Evolutionary conservation across 92 coral and sea anemone species (phyloP).

Genomic region (Diadumene lineata): DNA sequence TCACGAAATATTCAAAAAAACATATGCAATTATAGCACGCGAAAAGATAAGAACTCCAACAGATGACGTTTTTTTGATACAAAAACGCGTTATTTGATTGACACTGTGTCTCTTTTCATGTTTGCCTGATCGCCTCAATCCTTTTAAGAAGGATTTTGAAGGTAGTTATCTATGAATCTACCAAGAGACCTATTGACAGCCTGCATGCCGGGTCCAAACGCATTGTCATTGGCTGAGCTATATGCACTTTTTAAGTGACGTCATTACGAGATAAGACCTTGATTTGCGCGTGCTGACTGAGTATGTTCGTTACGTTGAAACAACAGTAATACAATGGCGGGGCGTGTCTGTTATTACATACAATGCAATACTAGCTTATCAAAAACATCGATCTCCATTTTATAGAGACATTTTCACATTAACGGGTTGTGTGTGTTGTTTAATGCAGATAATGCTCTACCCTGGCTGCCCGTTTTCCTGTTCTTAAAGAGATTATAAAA

Average conservation of each 20-base stretch:
- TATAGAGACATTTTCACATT: not conserved
- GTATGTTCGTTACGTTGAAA: not conserved
- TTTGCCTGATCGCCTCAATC: too few species aligned
- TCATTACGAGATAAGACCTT: not conserved
- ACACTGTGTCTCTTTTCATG: too few species aligned
- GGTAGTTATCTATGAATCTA: not conserved
- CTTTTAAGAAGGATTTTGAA: too few species aligned
- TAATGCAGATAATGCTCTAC: not conserved
- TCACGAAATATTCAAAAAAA: not conserved
- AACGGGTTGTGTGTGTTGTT: not conserved
- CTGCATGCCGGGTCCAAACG: not conserved
- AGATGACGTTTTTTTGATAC: too few species aligned
- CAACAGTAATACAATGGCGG: not conserved
- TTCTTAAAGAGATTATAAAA: not conserved
- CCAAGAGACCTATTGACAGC: not conserved
- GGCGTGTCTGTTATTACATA: not conserved
- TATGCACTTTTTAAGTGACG: not conserved
- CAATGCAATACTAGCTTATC: not conserved
- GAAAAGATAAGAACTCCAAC: not conserved
- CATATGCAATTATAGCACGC: slow-evolving; percentile 1
- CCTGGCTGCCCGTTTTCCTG: not conserved
- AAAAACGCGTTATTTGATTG: too few species aligned
- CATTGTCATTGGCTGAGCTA: not conserved
- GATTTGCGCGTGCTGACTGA: not conserved
- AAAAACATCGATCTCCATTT: not conserved